A percentile compares a stretch with the other conserved stretches of the same genome.
Evolutionary conservation across 2,888 invertebrate genomes (phyloP).

Genomic region (Ernsta delagoae): DNA sequence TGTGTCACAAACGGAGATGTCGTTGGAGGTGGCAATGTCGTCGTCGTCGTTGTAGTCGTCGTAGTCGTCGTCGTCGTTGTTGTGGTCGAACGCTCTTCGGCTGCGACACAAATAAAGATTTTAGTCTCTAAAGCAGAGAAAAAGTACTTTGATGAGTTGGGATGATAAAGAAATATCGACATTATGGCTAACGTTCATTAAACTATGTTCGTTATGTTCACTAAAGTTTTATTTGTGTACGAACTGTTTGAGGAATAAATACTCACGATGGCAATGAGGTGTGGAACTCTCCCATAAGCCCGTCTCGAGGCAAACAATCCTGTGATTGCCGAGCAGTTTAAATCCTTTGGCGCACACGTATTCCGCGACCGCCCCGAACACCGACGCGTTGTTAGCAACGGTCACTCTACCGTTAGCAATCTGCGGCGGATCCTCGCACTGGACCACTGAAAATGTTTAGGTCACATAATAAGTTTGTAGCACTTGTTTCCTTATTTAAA

Average conservation of each 20-base stretch:
- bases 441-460: slow-evolving; percentile 82
- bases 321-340: slow-evolving; percentile 87
- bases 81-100: slow-evolving; percentile 75
- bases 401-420: slow-evolving; percentile 86
- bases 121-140: neutral
- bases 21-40: slow-evolving; percentile 46
- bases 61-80: slow-evolving; percentile 51
- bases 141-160: neutral
- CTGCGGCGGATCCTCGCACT: slow-evolving; percentile 88
- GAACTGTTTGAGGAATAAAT: too few species aligned
- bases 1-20: slow-evolving; percentile 42
- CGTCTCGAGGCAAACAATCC: slow-evolving; percentile 88
- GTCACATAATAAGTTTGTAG: too few species aligned
- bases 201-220: too few species aligned
- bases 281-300: slow-evolving; percentile 92
- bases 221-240: too few species aligned
- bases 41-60: slow-evolving; percentile 48
- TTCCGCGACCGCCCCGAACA: slow-evolving; percentile 90
- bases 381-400: slow-evolving; percentile 84
- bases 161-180: too few species aligned
- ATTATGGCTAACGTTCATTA: too few species aligned
- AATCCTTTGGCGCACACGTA: slow-evolving; percentile 90
- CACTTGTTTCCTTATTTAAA: too few species aligned
- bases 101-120: slow-evolving; percentile 46
- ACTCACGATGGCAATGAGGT: slow-evolving; percentile 89